Conservation (phyloP, 2,888 invertebrate species). For the Dolichopus griseipennis region DNA sequence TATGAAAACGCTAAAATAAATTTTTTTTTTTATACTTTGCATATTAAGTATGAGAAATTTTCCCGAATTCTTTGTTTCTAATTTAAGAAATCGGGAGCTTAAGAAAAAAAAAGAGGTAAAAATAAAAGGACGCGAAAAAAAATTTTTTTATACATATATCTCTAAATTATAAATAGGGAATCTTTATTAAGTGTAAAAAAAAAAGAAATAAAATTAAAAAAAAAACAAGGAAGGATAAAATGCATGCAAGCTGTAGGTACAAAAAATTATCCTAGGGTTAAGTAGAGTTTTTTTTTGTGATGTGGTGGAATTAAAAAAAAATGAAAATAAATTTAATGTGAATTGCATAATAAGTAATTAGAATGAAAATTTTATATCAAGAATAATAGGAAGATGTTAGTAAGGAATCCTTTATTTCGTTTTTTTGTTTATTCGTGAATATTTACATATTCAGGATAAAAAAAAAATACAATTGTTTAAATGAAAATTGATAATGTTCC, state of each 20-base stretch:
- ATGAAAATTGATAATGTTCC: no score
- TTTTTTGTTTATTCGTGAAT: not conserved
- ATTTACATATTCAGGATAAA: not conserved
- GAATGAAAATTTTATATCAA: not conserved
- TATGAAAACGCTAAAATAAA: not conserved
- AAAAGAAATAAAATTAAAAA: no score
- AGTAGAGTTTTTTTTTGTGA: not conserved
- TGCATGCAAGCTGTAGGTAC: no score
- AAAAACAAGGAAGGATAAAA: not conserved
- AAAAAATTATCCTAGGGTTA: no score
- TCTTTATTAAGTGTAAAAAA: no score
- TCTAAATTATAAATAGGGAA: no score
- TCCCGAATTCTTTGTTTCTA: not conserved
- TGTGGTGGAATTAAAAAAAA: not conserved
- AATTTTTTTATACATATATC: no score
- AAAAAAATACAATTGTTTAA: not conserved
- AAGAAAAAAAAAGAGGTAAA: not conserved
- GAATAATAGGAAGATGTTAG: constrained; percentile 1
- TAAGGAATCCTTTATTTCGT: not conserved
- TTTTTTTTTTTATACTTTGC: not conserved
- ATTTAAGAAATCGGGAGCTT: no score
- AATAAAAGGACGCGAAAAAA: not conserved
- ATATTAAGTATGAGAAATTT: constrained; percentile 1
- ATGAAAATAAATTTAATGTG: not conserved
- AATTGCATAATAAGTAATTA: not conserved